These are phyloP conservation scores for Leontopithecus rosalia DNA, from an alignment of 2,797 vertebrate genomes.

Conservation along the genomic window DNA sequence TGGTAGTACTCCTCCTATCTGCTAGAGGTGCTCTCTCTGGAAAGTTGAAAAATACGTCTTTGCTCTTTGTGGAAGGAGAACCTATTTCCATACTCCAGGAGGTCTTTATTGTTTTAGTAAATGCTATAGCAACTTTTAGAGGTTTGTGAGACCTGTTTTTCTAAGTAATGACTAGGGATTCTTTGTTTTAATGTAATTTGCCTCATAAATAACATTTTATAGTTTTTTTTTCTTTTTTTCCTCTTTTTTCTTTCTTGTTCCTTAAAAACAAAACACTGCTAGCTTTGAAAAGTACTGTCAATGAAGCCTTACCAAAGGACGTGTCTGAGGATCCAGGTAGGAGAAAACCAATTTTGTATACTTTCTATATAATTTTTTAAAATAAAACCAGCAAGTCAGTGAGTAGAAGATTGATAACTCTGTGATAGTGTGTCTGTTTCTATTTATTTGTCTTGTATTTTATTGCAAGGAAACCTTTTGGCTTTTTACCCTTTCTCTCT, in stretches of 20 bases:
- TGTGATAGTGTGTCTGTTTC: conserved; percentile 25
- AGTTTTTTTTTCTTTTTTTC: neutral
- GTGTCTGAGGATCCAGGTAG: conserved; percentile 86
- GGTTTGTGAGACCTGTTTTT: conserved; percentile 27
- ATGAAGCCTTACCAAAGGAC: conserved; percentile 84
- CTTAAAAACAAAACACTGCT: conserved; percentile 56
- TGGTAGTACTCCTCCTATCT: neutral
- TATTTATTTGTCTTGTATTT: conserved; percentile 51
- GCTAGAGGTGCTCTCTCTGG: neutral
- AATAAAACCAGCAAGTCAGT: neutral
- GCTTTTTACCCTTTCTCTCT: neutral
- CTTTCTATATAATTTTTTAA: conserved; percentile 43
- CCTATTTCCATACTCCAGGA: neutral
- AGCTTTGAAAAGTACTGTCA: conserved; percentile 82
- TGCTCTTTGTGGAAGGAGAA: conserved; percentile 8
- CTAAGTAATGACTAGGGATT: conserved; percentile 10
- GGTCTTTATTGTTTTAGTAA: conserved; percentile 51
- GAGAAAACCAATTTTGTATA: conserved; percentile 69
- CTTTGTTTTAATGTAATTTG: conserved; percentile 58
- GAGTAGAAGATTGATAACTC: conserved; percentile 31
- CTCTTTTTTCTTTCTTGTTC: conserved; percentile 26
- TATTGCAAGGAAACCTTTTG: conserved; percentile 50
- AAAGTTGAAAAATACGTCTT: conserved; percentile 7
- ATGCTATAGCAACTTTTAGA: conserved; percentile 7
- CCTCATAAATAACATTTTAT: conserved; percentile 53